Evolutionary conservation across 2,888 invertebrate genomes (phyloP).

Genomic region (Bombyx huttoni): DNA sequence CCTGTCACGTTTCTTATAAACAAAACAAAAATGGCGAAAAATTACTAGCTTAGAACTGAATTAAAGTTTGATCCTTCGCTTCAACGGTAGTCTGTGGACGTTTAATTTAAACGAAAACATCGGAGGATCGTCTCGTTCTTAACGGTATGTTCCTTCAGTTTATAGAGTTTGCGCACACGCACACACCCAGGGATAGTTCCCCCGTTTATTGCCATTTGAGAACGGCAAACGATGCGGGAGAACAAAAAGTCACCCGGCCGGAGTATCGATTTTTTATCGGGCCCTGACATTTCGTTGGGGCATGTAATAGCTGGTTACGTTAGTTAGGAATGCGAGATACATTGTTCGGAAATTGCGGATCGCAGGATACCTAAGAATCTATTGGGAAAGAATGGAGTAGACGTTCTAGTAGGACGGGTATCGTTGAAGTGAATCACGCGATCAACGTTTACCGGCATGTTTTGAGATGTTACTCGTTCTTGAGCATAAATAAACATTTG

Average conservation of each 20-base stretch:
- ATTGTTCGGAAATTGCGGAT: conserved; percentile 19
- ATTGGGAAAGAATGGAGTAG: conserved; percentile 22
- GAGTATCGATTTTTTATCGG: conserved; percentile 42
- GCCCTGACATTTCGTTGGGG: conserved; percentile 33
- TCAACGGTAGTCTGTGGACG: conserved; percentile 30
- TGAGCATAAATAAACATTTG: conserved; percentile 40
- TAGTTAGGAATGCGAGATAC: conserved; percentile 9
- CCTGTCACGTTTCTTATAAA: conserved; percentile 9
- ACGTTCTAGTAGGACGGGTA: conserved; percentile 11
- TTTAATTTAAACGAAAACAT: conserved; percentile 27
- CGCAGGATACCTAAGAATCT: conserved; percentile 12
- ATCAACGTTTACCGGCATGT: conserved; percentile 22
- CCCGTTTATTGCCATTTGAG: conserved; percentile 31
- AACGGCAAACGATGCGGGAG: conserved; percentile 40
- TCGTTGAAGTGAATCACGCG: conserved; percentile 34
- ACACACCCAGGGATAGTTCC: conserved; percentile 36
- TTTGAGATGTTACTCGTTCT: conserved; percentile 25
- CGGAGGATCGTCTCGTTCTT: conserved; percentile 39
- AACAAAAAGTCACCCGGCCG: conserved; percentile 33
- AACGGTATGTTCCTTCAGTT: conserved; percentile 46
- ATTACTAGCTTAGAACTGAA: conserved; percentile 32
- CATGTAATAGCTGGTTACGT: conserved; percentile 13
- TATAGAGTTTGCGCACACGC: conserved; percentile 48
- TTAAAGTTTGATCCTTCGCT: conserved; percentile 23
- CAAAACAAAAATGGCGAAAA: conserved; percentile 41